Base-by-base conservation (phyloP, 2,113 vertebrate genomes). In the Platichthys flesus region DNA sequence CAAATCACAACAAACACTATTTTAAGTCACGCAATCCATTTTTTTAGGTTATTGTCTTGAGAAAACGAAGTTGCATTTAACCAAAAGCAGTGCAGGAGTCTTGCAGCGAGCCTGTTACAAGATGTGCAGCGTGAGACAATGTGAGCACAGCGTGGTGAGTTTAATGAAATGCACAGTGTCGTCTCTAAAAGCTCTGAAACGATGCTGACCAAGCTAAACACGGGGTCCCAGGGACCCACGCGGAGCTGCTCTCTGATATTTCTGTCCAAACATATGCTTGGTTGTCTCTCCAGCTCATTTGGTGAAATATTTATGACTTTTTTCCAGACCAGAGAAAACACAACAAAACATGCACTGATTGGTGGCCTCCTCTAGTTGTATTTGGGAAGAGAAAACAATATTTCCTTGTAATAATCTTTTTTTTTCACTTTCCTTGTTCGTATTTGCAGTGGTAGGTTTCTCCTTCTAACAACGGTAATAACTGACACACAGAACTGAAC, bases 121-220 rank as follows among this genome's bases (percentile, higher is more conserved):
- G 56, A 49, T 6, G 21, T 45, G 51, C 52, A 24, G 31, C 54
- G 51, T 9, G 65, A 61, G 61, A 57, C 24, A 13, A 23, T 60
- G 54, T 28, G 55, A 6, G 23, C 24, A 57, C 21, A 51, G 63
- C 31, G 60, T 42, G 60, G 54, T 35, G 51, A 71, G 67, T 42
- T n/a, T 69, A 78, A 87, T 78, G 28, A 84, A 88, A 88, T 76
- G 77, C 81, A 71, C 51, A 40, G 57, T 35, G 15, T 37, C 49
- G 78, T 83, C 66, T 51, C 70, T 60, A 37, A 67, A 47, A 67
- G 42, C 35, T 21, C 56, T 67, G 9, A 77, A 85, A 74, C 57
- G 76, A 78, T 18, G 62, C 68, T 54, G 73, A 75, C 57, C 63
- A 49, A 49, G 35, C 75, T 37, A 63, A 81, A 87, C 78, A 55